Evolutionary conservation across 2,888 invertebrate genomes (phyloP).

Genomic region (Thalpophila matura): DNA sequence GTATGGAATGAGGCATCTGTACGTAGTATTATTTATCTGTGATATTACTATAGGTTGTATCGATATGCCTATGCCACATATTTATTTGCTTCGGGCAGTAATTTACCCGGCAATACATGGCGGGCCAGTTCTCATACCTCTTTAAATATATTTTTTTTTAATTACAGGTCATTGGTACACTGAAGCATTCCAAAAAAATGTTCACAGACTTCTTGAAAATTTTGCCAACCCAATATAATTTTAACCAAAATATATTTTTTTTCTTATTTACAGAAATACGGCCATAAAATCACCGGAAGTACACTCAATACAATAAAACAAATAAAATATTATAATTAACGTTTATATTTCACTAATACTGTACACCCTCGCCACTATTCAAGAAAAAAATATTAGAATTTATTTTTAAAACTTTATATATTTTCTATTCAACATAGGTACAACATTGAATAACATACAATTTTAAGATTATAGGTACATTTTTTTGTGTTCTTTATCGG

Average conservation of each 20-base stretch:
- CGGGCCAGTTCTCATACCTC: no score
- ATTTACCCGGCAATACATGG: no score
- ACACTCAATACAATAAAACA: slow-evolving; percentile 71
- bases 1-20: no score
- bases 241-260: neutral
- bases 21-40: no score
- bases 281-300: slow-evolving; percentile 63
- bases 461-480: slow-evolving; percentile 73
- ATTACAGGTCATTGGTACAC: slow-evolving; percentile 32
- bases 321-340: slow-evolving; percentile 72
- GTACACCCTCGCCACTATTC: slow-evolving; percentile 80
- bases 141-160: slow-evolving; percentile 7
- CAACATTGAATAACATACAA: slow-evolving; percentile 86
- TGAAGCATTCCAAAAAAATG: neutral
- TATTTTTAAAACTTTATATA: slow-evolving; percentile 83
- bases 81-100: no score
- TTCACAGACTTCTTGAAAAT: neutral
- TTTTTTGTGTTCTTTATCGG: slow-evolving; percentile 77
- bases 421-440: slow-evolving; percentile 88
- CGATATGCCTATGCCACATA: no score
- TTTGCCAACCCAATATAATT: slow-evolving; percentile 4
- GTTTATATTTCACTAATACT: slow-evolving; percentile 89
- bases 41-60: no score
- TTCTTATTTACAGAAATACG: slow-evolving; percentile 68
- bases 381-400: slow-evolving; percentile 81